Evolutionary conservation across 2,797 vertebrate species (phyloP).

Genomic region (Labeo calbasu): DNA sequence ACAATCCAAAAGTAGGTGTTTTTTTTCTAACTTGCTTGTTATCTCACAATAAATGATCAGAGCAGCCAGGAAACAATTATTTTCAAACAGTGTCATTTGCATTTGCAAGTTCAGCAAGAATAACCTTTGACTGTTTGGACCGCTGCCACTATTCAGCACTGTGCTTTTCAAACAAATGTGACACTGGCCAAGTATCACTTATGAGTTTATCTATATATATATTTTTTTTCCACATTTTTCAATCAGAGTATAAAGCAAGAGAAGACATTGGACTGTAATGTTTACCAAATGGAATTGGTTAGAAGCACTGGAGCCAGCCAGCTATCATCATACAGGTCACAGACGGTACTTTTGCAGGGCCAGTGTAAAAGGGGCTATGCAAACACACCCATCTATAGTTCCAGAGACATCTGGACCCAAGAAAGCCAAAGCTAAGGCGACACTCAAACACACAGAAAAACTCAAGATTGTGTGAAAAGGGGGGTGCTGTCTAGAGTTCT

Average conservation of each 20-base stretch:
- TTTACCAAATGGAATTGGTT: slow-evolving; percentile 66
- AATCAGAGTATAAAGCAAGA: slow-evolving; percentile 63
- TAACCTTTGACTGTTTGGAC: slow-evolving; percentile 30
- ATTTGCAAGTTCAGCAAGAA: slow-evolving; percentile 43
- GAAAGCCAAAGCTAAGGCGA: slow-evolving; percentile 52
- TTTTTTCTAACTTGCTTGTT: not conserved
- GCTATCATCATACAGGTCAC: slow-evolving; percentile 69
- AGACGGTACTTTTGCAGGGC: slow-evolving; percentile 58
- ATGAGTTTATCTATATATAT: slow-evolving; percentile 59
- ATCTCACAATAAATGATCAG: not conserved
- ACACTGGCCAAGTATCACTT: slow-evolving; percentile 55
- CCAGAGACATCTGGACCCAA: slow-evolving; percentile 62
- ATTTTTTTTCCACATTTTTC: slow-evolving; percentile 42
- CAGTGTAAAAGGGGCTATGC: slow-evolving; percentile 55
- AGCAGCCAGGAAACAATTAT: slow-evolving; percentile 44
- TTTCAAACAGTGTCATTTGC: slow-evolving; percentile 45
- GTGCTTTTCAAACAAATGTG: slow-evolving; percentile 53
- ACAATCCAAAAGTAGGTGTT: not conserved
- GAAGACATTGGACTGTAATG: slow-evolving; percentile 60
- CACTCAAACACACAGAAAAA: slow-evolving; percentile 31
- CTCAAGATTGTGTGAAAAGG: no score
- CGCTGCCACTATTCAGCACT: slow-evolving; percentile 21
- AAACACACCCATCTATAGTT: slow-evolving; percentile 61
- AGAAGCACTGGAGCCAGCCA: slow-evolving; percentile 58
- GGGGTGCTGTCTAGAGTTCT: no score